Base-by-base conservation (phyloP, 2,888 invertebrate species). In the Augiades crinisus region DNA sequence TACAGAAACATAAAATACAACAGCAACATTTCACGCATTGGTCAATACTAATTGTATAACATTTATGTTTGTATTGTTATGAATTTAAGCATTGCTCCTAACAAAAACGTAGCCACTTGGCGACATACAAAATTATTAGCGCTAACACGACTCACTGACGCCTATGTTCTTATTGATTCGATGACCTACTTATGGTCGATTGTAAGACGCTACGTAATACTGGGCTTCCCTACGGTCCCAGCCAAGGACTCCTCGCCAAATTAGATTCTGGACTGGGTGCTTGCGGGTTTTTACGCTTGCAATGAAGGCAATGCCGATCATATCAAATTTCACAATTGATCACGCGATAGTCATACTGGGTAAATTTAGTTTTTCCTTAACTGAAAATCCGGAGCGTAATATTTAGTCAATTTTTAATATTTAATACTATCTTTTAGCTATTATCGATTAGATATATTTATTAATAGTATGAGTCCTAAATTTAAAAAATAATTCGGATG, bases 161-260 rank as follows among this genome's bases (percentile, higher is more conserved):
- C 61, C 54, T 55, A 30, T 78, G 75, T 77, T 57, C 68, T 61
- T 68, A 80, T 79, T 63, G 64, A 78, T 69, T 70, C 71, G 72
- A 67, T 81, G 86, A 67, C 85, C 87, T 69, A 86, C 74, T 76
- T 86, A 71, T 55, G 56, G 60, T 53, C 66, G 62, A 68, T 70
- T 71, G 71, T 69, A 67, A 63, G 62, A 53, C 55, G 68, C 68
- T 64, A 70, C 73, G 76, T 75, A 75, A 73, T 62, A 59, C 63
- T 66, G 87, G 87, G 79, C 81, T 88, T 86, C 83, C 86, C 87
- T 83, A 65, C 63, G 67, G 70, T 63, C 78, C 75, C 66, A 60
- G 61, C 59, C 84, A 84, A 86, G 87, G 87, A 77, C 78, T 75
- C 59, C 57, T 56, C 56, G 52, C 38, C 54, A 52, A 59, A 59